A percentile compares a stretch with the other conserved stretches of the same genome.
phyloP scores from a whole-genome alignment of 1,140 invertebrate genomes.

The Calliopsis andreniformis region DNA sequence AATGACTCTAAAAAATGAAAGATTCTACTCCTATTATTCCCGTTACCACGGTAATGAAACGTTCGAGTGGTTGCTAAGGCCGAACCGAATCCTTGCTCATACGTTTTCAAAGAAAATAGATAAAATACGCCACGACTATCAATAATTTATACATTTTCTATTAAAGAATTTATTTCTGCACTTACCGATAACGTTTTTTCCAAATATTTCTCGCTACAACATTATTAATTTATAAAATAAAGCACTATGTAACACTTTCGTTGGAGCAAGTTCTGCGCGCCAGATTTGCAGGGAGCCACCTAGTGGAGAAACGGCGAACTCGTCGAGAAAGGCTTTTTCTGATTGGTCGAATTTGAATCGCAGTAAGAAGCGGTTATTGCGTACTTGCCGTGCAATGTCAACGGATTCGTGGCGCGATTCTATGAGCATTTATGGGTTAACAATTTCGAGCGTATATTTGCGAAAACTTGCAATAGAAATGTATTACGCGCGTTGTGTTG shows the following conservation, averaged over 20 bases:
- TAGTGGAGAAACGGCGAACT: background rate
- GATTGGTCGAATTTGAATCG: constrained; percentile 44
- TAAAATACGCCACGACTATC: background rate
- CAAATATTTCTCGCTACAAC: too few species aligned
- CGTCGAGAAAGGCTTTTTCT: background rate
- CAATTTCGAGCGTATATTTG: background rate
- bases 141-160: too few species aligned
- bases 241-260: background rate
- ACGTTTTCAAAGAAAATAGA: background rate
- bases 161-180: too few species aligned
- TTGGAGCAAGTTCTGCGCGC: too few species aligned
- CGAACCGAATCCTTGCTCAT: background rate
- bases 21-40: background rate
- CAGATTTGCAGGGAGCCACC: background rate
- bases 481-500: background rate
- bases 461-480: constrained; percentile 6
- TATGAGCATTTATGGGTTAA: background rate
- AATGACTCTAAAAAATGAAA: too few species aligned
- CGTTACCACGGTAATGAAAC: background rate
- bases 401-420: constrained; percentile 26
- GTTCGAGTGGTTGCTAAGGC: too few species aligned
- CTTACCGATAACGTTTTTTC: too few species aligned
- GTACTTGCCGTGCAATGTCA: constrained; percentile 13
- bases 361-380: constrained; percentile 16
- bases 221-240: background rate